These are phyloP conservation scores for Cyaniris semiargus DNA, from an alignment of 2,888 invertebrate species.

Conservation along the genomic window DNA sequence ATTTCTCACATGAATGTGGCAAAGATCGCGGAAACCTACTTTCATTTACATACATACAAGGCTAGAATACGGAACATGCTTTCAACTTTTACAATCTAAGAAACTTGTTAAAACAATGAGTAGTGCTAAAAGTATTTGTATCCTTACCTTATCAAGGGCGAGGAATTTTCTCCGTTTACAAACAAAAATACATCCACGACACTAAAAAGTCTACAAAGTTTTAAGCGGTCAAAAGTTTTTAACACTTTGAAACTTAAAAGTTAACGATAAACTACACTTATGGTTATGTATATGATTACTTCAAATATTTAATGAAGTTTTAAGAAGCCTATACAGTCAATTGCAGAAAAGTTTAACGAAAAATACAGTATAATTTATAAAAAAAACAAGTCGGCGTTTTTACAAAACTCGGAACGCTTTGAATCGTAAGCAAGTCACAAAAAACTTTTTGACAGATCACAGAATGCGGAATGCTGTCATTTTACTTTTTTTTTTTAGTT, in stretches of 20 bases:
- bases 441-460: constrained; percentile 17
- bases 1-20: constrained; percentile 29
- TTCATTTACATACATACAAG: constrained; percentile 31
- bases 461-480: neutral
- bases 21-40: constrained; percentile 30
- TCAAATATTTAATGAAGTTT: neutral
- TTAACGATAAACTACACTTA: neutral
- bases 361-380: neutral
- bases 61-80: constrained; percentile 21
- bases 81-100: constrained; percentile 24
- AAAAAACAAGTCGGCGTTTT: constrained; percentile 26
- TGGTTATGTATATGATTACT: neutral
- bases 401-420: neutral
- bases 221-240: constrained; percentile 20
- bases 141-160: constrained; percentile 27
- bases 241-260: constrained; percentile 15
- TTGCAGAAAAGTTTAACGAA: neutral
- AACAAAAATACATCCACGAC: constrained; percentile 19
- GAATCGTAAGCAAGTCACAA: neutral
- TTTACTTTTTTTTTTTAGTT: no score
- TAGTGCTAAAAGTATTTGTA: neutral
- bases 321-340: neutral
- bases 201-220: neutral
- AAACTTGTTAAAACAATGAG: constrained; percentile 19
- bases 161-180: constrained; percentile 5